Evolutionary conservation across 2,797 vertebrate species (phyloP).

Genomic region (Leptodactylus fallax): DNA sequence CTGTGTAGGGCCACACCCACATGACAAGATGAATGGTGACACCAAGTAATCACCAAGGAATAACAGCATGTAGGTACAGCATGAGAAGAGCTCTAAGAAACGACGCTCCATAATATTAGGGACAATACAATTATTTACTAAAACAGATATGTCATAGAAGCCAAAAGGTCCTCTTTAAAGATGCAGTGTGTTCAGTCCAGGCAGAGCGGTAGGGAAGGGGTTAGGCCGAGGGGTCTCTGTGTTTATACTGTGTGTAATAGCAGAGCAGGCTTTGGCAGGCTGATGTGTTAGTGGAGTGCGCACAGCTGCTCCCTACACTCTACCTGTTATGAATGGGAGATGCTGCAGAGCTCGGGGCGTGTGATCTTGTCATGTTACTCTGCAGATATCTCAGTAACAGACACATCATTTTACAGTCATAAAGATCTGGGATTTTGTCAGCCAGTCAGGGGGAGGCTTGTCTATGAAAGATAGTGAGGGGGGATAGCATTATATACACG

Average conservation of each 20-base stretch:
- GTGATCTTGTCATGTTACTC: slow-evolving; percentile 28
- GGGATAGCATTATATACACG: background rate
- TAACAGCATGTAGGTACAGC: too few species aligned
- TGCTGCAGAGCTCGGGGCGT: background rate
- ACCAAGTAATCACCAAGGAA: too few species aligned
- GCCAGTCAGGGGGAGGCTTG: background rate
- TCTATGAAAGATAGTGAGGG: background rate
- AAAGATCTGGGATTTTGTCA: slow-evolving; percentile 13
- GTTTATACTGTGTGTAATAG: slow-evolving; percentile 1
- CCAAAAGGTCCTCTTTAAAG: background rate
- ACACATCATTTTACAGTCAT: slow-evolving; percentile 22
- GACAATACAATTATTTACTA: too few species aligned
- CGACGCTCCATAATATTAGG: too few species aligned
- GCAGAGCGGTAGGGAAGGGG: background rate
- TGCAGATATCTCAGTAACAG: slow-evolving; percentile 26
- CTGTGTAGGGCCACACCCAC: too few species aligned
- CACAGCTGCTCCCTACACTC: slow-evolving; percentile 32
- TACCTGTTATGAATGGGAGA: slow-evolving; percentile 36
- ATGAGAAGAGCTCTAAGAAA: too few species aligned
- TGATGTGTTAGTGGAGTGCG: slow-evolving; percentile 31
- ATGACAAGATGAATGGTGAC: too few species aligned
- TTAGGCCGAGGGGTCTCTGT: slow-evolving; percentile 9
- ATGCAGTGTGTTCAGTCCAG: background rate
- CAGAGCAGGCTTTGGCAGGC: slow-evolving; percentile 35
- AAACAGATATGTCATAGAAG: too few species aligned